Evolutionary conservation across 30 jellyfish, hydroid and myxozoan species (phyloP).

Genomic region (Aurelia sp.): DNA sequence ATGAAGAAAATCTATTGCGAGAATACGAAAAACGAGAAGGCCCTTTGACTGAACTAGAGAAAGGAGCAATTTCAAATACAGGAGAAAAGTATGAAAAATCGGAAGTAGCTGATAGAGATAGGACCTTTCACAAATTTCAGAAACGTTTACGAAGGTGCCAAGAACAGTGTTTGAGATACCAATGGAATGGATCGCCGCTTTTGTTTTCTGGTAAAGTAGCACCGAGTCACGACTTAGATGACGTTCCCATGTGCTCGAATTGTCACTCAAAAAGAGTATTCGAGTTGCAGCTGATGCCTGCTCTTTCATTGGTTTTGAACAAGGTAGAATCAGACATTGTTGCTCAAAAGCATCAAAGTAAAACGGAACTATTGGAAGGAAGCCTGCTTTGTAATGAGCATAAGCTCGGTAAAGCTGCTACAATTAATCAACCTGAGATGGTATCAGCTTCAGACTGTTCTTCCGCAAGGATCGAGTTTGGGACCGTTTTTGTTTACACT

Average conservation of each 20-base stretch:
- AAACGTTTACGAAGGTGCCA: constrained; percentile 55
- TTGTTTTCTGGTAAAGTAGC: constrained; percentile 40
- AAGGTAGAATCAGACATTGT: constrained; percentile 3
- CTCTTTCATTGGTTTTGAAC: constrained; percentile 51
- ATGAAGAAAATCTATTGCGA: constrained; percentile 14
- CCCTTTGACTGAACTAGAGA: background rate
- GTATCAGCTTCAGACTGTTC: too few relatives aligned
- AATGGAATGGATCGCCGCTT: constrained; percentile 58
- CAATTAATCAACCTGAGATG: too few relatives aligned
- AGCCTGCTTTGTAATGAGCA: background rate
- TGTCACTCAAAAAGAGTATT: constrained; percentile 75
- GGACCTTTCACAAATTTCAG: constrained; percentile 62
- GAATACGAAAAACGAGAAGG: constrained; percentile 64
- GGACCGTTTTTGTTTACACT: constrained; percentile 72
- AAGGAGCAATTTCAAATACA: background rate
- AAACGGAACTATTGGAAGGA: background rate
- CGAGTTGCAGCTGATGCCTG: constrained; percentile 93
- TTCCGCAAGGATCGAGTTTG: constrained; percentile 66
- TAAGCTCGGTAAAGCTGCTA: too few relatives aligned
- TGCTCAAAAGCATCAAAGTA: background rate
- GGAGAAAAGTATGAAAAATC: constrained; percentile 75
- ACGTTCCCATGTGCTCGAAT: constrained; percentile 63
- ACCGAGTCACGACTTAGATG: constrained; percentile 34
- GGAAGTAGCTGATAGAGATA: constrained; percentile 74
- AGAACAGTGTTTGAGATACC: constrained; percentile 84